Evolutionary conservation across 2,113 vertebrate species (phyloP).

Genomic region (Isurus oxyrinchus): DNA sequence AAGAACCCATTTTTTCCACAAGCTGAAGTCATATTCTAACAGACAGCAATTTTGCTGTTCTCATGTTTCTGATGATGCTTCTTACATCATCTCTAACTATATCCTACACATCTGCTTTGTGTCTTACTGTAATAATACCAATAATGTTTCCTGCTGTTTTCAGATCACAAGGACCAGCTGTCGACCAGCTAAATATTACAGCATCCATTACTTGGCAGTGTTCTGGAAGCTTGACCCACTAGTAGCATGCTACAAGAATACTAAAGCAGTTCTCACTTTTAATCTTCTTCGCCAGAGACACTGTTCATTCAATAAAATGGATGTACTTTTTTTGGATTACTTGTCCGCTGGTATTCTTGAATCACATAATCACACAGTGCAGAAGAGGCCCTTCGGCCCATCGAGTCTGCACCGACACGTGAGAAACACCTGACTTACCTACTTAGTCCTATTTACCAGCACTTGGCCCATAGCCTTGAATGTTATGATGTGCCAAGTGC

Average conservation of each 20-base stretch:
- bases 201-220: not conserved
- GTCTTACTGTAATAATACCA: not conserved
- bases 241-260: not conserved
- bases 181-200: not conserved
- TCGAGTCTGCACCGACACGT: too few species aligned
- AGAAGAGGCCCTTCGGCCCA: too few species aligned
- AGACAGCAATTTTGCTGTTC: not conserved
- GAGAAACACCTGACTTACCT: too few species aligned
- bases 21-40: not conserved
- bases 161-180: not conserved
- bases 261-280: not conserved
- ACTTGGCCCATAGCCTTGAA: too few species aligned
- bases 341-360: too few species aligned
- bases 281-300: too few species aligned
- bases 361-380: too few species aligned
- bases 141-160: not conserved
- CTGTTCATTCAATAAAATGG: too few species aligned
- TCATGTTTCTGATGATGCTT: not conserved
- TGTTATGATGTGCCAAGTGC: too few species aligned
- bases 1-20: not conserved
- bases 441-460: too few species aligned
- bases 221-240: not conserved
- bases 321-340: too few species aligned
- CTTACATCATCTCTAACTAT: not conserved
- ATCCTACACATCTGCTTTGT: not conserved